Base-by-base conservation (phyloP, 2,113 vertebrate genomes). In the Vicugna pacos region DNA sequence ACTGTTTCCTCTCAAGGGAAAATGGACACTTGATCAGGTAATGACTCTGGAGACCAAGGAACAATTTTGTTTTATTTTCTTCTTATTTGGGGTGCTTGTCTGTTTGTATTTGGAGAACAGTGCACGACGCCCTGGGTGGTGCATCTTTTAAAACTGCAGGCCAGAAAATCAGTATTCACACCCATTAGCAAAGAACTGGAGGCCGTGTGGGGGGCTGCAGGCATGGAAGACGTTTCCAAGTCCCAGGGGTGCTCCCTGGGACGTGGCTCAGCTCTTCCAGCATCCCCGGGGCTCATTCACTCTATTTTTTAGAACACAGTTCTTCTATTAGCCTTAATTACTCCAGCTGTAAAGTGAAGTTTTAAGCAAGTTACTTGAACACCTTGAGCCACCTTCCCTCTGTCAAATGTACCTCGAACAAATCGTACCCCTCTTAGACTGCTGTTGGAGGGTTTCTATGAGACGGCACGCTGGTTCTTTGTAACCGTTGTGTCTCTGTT, bases 341-440 rank as follows among this genome's bases (percentile, higher is more conserved):
- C 35, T 86, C 65, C 38, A 38, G 5, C 56, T 67, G 8, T 73
- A 73, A 93, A 94, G 52, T 15, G 30, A 96, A 89, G 48, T 50
- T 72, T 94, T 94, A 30, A 30, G 73, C 60, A 84, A 85, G 20
- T 80, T 92, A n/a, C 16, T 81, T 94, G 42, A 81, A 85, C 50
- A 28, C 85, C 52, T 81, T 85, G 64, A 92, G 70, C 62, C 62
- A 70, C 50, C 70, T 54, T 91, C 67, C 70, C 3, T 96, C 69
- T 91, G 48, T 91, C 65, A 81, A 54, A 84, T 48, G 26, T 42
- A 42, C 38, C 26, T 60, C 6, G 17, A 76, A 24, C 38, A 48
- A 64, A n/a, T 38, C 50, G 48, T 42, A 8, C 17, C 8, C 65
- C 76, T 94, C 54, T 16, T 60, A 35, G 38, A 70, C 9, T 67